Base-by-base conservation (phyloP, 2,888 invertebrate species). In the Drosophila subquinaria region DNA sequence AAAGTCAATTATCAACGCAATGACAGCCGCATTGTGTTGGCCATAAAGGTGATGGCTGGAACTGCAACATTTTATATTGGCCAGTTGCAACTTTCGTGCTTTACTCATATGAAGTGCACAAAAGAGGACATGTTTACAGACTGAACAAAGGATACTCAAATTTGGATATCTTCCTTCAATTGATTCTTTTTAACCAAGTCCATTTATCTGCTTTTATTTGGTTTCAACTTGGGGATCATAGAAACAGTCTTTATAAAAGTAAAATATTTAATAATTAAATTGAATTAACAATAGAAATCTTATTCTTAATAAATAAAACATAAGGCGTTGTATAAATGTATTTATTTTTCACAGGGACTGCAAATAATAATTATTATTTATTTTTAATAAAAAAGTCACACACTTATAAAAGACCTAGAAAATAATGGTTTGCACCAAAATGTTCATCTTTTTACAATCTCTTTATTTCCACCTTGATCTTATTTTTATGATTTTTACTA, bases 1-100 rank as follows among this genome's bases (percentile, higher is more conserved):
- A 75, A 82, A 82, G 80, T 79, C 85, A 85, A 84, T 84, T 84
- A 85, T 72, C 70, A 83, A 55, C 71, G 65, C 67, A 62, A 59
- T 42, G 48, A 33, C 48, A 33, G 36, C 15, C 17, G 40, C 27
- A 10, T 40, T 17, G 9, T 8, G 8, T 20, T 8, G 36, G 13
- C 45, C 11, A 10, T 9, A 11, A 36, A 36, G n/a, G 10, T 23
- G 45, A 23, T 15, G 23, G 15, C 53, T 42, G 27, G 6, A 27
- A 15, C 9, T 48, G 13, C 43, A 13, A 13, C 43, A 43, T 15
- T 42, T 42, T 42, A 15, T 42, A 17, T 42, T 42, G 42, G 10
- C 17, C 10, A 17, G 1, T 42, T 42, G 42, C 17, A 3, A 17
- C 42, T 42, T 43, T 20, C 6, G 6, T 5, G 20, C 11, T 38